Evolutionary conservation across 2,113 vertebrate genomes (phyloP).

Genomic region (Corythornis cristatus): DNA sequence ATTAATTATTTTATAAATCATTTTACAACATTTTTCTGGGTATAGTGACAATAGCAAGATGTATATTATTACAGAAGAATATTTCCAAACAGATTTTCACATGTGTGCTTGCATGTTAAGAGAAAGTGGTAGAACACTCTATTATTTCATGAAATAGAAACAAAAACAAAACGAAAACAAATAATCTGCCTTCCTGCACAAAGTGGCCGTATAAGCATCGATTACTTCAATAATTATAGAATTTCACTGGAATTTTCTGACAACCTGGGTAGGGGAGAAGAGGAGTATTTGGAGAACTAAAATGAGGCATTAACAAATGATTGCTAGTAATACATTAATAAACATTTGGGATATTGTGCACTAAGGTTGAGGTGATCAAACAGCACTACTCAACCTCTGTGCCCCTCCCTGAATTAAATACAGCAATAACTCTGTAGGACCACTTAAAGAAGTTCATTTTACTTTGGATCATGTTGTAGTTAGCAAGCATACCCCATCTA

Average conservation of each 20-base stretch:
- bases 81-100: neutral
- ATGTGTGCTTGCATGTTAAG: neutral
- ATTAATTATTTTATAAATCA: neutral
- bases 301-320: neutral
- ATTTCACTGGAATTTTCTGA: neutral
- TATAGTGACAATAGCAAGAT: neutral
- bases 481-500: neutral
- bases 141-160: neutral
- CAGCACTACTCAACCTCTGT: fast-evolving
- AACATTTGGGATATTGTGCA: neutral
- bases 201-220: neutral
- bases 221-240: neutral
- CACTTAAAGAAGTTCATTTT: neutral
- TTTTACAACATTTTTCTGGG: neutral
- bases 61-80: neutral
- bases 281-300: neutral
- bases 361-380: neutral
- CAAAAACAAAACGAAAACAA: neutral
- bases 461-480: neutral
- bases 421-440: neutral
- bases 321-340: neutral
- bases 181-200: neutral
- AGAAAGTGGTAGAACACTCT: neutral
- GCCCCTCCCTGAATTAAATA: neutral
- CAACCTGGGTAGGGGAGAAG: fast-evolving